These are phyloP conservation scores for Anguilla marmorata DNA, from an alignment of 2,797 vertebrate species.

Conservation along the genomic window DNA sequence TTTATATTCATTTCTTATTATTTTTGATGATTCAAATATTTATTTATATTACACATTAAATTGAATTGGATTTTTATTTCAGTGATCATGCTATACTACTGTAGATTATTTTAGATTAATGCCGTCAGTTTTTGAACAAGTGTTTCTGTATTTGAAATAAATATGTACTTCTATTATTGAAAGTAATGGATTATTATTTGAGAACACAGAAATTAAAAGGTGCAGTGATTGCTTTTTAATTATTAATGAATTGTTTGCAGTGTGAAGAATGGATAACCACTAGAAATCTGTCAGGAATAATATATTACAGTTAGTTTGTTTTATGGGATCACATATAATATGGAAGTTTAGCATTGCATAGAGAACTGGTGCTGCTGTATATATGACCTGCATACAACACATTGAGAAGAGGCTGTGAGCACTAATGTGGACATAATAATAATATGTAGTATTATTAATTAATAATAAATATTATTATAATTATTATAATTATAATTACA, in stretches of 20 bases:
- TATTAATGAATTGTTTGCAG: slow-evolving; percentile 2
- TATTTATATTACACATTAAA: background rate
- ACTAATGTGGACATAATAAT: background rate
- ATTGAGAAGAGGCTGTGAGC: background rate
- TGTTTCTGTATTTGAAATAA: background rate
- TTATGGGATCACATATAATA: background rate
- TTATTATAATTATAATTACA: background rate
- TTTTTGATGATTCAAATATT: background rate
- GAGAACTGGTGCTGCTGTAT: background rate
- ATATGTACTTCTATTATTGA: background rate
- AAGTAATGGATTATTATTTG: slow-evolving; percentile 1
- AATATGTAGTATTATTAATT: background rate
- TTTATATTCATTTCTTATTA: background rate
- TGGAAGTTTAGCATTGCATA: background rate
- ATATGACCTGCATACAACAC: background rate
- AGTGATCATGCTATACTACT: background rate
- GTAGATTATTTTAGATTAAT: background rate
- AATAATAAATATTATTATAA: background rate
- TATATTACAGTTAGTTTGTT: background rate
- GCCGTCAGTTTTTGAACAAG: background rate
- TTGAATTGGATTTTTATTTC: background rate
- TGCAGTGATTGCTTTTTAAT: background rate
- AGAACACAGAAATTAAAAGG: slow-evolving; percentile 5
- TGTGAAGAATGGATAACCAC: background rate
- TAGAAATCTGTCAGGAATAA: background rate